Evolutionary conservation across 2,797 vertebrate genomes (phyloP).

Genomic region (Lateolabrax maculatus): DNA sequence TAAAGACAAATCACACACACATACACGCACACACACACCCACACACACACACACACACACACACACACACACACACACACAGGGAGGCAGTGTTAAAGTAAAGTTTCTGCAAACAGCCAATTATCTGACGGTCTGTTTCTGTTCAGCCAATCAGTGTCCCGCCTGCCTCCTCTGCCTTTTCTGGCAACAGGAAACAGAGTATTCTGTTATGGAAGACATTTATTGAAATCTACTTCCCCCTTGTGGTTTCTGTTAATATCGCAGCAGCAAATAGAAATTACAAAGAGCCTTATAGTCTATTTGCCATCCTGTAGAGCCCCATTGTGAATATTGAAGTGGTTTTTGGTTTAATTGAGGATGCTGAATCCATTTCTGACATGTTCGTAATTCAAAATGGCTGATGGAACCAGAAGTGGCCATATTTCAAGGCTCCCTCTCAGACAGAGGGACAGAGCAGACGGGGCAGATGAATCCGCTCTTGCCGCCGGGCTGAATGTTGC

Average conservation of each 20-base stretch:
- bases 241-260: slow-evolving; percentile 46
- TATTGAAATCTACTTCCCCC: slow-evolving; percentile 56
- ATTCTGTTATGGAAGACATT: slow-evolving; percentile 19
- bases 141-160: slow-evolving; percentile 40
- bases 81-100: not conserved
- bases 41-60: slow-evolving; percentile 21
- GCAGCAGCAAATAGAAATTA: not conserved
- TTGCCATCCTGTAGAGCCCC: too few relatives aligned
- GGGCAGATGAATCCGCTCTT: too few relatives aligned
- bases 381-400: too few relatives aligned
- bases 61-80: slow-evolving; percentile 20
- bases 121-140: slow-evolving; percentile 35
- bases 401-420: too few relatives aligned
- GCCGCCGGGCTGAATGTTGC: too few relatives aligned
- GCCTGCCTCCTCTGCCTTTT: slow-evolving; percentile 6
- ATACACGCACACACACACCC: slow-evolving; percentile 6
- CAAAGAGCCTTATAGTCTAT: not conserved
- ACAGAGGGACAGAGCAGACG: too few relatives aligned
- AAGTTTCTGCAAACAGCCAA: slow-evolving; percentile 36
- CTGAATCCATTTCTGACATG: too few relatives aligned
- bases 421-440: too few relatives aligned
- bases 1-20: slow-evolving; percentile 5
- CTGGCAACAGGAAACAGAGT: slow-evolving; percentile 21
- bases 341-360: too few relatives aligned
- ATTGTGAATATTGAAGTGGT: too few relatives aligned